Base-by-base conservation (phyloP, 1,140 invertebrate species). In the Laodelphax striatellus region DNA sequence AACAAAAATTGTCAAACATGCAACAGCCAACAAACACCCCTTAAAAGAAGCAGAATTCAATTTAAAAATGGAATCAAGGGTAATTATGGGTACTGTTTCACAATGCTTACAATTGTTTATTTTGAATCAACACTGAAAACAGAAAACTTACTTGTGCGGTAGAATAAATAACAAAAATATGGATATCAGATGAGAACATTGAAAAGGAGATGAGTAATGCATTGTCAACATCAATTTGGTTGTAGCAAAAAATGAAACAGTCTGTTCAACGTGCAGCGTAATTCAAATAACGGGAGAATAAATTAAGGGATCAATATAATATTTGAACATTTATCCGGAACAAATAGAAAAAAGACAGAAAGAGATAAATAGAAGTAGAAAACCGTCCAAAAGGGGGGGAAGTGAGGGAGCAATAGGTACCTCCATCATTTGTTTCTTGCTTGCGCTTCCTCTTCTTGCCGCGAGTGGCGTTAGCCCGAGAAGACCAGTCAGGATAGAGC, bases 391-490 rank as follows among this genome's bases (percentile, higher is more conserved):
- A 63, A 61, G 70, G 69, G 71, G 72, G 73, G 72, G 73, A 73
- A 72, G 70, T 75, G 43, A 44, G 56, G 28, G 44, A 22, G 34
- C 10, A 72, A 70, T 73, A 72, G 80, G 79, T 87, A 90, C 88
- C 90, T 90, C 90, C 92, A 85, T 93, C 92, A 81, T 85, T 89
- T 84, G 88, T 91, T 81, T 95, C 94, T 86, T 93, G 91, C 86
- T 96, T 97, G 84, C 92, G 86, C 82, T 95, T 97, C 86, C 96
- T 95, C 86, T 98, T 98, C 86, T 97, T 96, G 82, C 89, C 90
- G 79, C 90, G 89, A 81, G 90, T 88, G 80, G 90, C 89, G 84
- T 98, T 97, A 79, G 94, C 86, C 76, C 96, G 95, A 80, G 87
- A 91, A 78, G 91, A 94, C 97, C 97, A 99, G 81, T 95, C 92